Conservation (phyloP, 2,797 vertebrate genomes). For the Acrossocheilus wenchowensis region DNA sequence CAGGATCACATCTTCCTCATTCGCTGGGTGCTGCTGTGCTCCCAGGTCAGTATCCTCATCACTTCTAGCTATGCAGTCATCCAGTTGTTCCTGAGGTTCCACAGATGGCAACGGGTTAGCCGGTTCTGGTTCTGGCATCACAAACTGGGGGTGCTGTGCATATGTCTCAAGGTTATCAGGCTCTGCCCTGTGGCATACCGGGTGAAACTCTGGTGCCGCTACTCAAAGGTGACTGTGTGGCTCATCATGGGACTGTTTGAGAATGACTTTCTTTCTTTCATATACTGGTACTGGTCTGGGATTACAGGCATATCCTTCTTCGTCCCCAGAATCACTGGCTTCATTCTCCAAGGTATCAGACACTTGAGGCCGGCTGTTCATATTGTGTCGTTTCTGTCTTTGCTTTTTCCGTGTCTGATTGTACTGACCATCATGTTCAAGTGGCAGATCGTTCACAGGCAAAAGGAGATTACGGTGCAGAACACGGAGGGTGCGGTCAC, state of each 20-base stretch:
- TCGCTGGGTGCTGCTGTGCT: neutral
- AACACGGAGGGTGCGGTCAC: neutral
- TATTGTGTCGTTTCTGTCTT: neutral
- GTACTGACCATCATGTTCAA: neutral
- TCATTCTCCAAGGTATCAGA: neutral
- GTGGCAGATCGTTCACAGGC: slow-evolving; percentile 26
- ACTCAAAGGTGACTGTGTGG: too few species aligned
- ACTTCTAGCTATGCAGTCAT: too few species aligned
- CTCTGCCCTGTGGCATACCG: too few species aligned
- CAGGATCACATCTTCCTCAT: neutral
- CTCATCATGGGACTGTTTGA: too few species aligned
- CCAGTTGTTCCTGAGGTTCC: too few species aligned
- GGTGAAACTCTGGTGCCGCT: too few species aligned
- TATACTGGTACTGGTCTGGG: neutral
- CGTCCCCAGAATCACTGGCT: neutral
- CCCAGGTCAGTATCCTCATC: neutral
- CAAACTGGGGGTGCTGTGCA: too few species aligned
- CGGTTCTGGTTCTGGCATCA: too few species aligned
- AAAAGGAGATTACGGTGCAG: slow-evolving; percentile 33
- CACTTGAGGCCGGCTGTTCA: neutral
- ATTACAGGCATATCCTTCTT: neutral
- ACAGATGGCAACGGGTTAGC: too few species aligned
- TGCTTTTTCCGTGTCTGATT: neutral
- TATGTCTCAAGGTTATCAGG: too few species aligned
- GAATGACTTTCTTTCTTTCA: too few species aligned